Conservation (phyloP, 2,888 invertebrate genomes). For the Zhuqinia jingwanae region DNA sequence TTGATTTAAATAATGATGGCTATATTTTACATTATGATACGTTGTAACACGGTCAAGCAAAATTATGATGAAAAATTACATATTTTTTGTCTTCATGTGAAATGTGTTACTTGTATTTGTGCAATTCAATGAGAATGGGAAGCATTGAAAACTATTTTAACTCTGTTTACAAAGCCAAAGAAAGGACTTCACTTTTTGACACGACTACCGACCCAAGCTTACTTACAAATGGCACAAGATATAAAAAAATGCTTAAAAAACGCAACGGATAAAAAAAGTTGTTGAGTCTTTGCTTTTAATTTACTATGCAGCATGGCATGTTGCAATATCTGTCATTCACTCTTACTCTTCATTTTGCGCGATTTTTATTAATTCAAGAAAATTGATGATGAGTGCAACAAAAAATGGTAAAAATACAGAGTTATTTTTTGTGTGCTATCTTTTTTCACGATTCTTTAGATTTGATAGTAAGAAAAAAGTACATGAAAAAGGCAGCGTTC, state of each 20-base stretch:
- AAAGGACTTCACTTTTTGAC: background rate
- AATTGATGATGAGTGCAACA: background rate
- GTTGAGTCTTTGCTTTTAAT: no score
- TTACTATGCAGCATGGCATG: constrained; percentile 18
- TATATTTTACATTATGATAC: background rate
- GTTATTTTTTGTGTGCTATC: background rate
- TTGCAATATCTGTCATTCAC: constrained; percentile 40
- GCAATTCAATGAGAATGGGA: background rate
- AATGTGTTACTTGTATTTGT: background rate
- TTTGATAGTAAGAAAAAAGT: constrained; percentile 3
- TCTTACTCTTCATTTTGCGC: constrained; percentile 11
- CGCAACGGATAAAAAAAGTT: background rate
- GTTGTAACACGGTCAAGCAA: background rate
- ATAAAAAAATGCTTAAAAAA: background rate
- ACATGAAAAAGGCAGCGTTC: constrained; percentile 24
- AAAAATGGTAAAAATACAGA: background rate
- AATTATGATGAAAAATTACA: background rate
- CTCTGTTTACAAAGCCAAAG: background rate
- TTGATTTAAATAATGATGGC: constrained; percentile 13
- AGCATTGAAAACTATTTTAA: background rate
- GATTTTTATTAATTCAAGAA: constrained; percentile 20
- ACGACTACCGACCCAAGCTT: background rate
- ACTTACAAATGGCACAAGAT: background rate
- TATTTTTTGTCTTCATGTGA: background rate
- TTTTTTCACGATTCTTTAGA: constrained; percentile 23